Base-by-base conservation (phyloP, 1,140 invertebrate species). In the Yoshiicerus persimilis region DNA sequence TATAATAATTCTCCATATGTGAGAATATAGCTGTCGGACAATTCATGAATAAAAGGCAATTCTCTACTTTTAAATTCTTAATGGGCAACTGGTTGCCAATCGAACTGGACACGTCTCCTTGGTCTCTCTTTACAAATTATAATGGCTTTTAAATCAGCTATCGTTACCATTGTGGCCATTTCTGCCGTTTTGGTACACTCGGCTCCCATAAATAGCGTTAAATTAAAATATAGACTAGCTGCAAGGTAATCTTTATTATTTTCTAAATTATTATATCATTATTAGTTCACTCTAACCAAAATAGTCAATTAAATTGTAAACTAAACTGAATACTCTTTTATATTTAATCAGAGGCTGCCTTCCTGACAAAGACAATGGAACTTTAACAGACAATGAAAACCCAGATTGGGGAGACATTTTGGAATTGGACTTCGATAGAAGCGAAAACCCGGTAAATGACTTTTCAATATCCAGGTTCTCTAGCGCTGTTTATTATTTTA, bases 351-450 rank as follows among this genome's bases (percentile, higher is more conserved):
- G 85, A 36, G 86, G n/a, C n/a, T n/a, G 84, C 47, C 47, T 90
- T 13, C 87, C 88, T 16, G 87, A 89, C 38, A 90, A 90, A 64
- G 89, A 90, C 56, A 64, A 86, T 13, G 36, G 32, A 3, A 90
- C 88, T 2, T 41, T 90, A 2, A 39, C 34, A 16, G 83, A 88
- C 20, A 88, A 70, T 27, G 85, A 89, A 62, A 89, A 89, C 62
- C 90, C 90, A 8, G 87, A 89, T 34, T 90, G 88, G 88, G 70
- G 84, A 56, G 83, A 87, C 13, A 36, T 89, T 27, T 90, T 90
- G 56, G 88, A 88, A 75, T 89, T 90, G 56, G 87, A 89, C 36
- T 90, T 87, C 87, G 90, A 89, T 34, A 36, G 87, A 23, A 56
- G 1, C 27, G 89, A 89, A 62, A 75, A 88, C 10, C 90, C 89